Evolutionary conservation across 2,888 invertebrate genomes (phyloP), one percentile per base, ranked within the genome.

Genomic region (Aspidiotus destructor): DNA sequence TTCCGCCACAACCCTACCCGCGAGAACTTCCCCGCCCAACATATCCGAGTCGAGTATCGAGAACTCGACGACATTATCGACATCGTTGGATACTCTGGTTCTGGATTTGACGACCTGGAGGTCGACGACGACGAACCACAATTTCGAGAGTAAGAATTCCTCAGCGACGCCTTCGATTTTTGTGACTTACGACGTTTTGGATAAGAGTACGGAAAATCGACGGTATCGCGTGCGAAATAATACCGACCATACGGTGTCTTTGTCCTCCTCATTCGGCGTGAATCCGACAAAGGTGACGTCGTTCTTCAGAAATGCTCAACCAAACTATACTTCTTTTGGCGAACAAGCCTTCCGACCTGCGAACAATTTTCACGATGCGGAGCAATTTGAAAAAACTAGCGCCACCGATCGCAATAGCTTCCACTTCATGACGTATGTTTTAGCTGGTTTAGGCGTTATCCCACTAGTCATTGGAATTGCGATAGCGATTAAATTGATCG

Each of bases 391-490:
- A 54, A 15, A 54, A 54, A 54, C 15, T 54, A n/a, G 52, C 52
- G 52, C 13, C 52, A 52, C 11, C 52, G 55, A 17, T n/a, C 16
- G n/a, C 55, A 17, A n/a, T 54, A n/a, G 68, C 9, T 68, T 68
- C n/a, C 68, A 60, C 54, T 54, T 68, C 15, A 40, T 68, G 8
- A 68, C 68, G 13, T 68, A 68, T 54, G 68, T 68, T 6, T 41
- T 68, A 54, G 68, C 68, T 41, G 68, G 68, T 3, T 54, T 68
- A 15, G 68, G 68, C 13, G 41, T 60, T 41, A 68, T 68, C 40
- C 68, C 68, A 10, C 41, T 68, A 28, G 54, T 68, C 17, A 68
- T 68, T 2, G 68, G 68, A 0, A 68, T 68, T 42, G 42, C 58
- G 11, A 48, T 68, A 41, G 60, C 61, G 17, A 68, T 53, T n/a